Base-by-base conservation (phyloP, 2,888 invertebrate genomes). In the Drosophila cracens region DNA sequence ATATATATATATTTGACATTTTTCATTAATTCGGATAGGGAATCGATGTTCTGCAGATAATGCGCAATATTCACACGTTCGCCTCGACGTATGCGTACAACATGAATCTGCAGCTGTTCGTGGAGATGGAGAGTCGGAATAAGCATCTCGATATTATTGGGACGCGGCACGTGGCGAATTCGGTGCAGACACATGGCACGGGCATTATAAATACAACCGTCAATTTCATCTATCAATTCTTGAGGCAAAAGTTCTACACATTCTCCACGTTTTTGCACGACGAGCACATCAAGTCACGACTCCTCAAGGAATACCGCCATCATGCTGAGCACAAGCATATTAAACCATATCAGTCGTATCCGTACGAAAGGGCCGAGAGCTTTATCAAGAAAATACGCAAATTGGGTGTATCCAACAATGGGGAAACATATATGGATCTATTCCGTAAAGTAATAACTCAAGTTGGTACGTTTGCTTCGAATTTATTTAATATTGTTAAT, bases 221-320 rank as follows among this genome's bases (percentile, higher is more conserved):
- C 0, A 98, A 98, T 92, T 97, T 97, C 86, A 97, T 97, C 0
- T 98, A 98, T 93, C 99, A 99, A 93, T 99, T 98, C 93, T 94
- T 99, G 78, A 95, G 97, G 80, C 96, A 97, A 83, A 98, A 99
- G 93, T 97, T 99, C 89, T 97, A 96, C 85, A 96, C 96, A 1
- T 98, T 99, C 92, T 99, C 99, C 0, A 99, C 99, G 93, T 99
- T 99, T 92, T 95, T 99, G 93, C 99, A 97, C 91, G 99, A 99
- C 92, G 99, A 99, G 93, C 98, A 98, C 90, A 98, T 99, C 58
- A 99, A 99, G 93, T 98, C 99, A 0, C 95, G 98, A 66, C 94
- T 99, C 4, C 95, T 98, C 79, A 98, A 98, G 93, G 99, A 99
- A 92, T 94, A 97, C 74, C 95, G 97, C 81, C 96, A 95, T 91